Percentiles rank a stretch among this genome's conserved stretches.
Evolutionary conservation across 1,140 invertebrate genomes (phyloP).

Genomic region (Trialeurodes vaporariorum): DNA sequence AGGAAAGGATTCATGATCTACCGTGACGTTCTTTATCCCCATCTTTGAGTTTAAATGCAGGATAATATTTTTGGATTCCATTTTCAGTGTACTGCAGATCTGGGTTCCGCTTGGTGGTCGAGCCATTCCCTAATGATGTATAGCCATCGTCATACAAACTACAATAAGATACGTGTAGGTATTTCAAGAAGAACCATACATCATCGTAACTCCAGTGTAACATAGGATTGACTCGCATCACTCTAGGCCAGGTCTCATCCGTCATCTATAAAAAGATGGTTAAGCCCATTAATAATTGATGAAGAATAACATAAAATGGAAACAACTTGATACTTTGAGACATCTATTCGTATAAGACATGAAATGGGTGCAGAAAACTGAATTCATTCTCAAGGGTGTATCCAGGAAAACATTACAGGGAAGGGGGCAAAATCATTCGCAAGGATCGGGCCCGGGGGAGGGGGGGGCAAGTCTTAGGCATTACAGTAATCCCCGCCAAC

Average conservation of each 20-base stretch:
- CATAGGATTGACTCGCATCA: slow-evolving; percentile 78
- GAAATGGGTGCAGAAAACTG: too few relatives aligned
- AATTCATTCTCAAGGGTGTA: too few relatives aligned
- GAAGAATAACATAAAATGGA: too few relatives aligned
- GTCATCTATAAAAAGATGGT: slow-evolving; percentile 49
- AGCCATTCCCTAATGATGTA: slow-evolving; percentile 4
- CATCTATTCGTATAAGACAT: too few relatives aligned
- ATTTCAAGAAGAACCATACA: slow-evolving; percentile 76
- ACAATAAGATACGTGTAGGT: slow-evolving; percentile 73
- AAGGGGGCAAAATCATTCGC: too few relatives aligned
- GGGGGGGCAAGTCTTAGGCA: too few relatives aligned
- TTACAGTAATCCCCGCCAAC: too few relatives aligned
- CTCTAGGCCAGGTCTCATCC: slow-evolving; percentile 73
- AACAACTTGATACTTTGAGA: too few relatives aligned
- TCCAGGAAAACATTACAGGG: too few relatives aligned
- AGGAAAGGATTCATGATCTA: slow-evolving; percentile 34
- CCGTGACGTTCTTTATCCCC: slow-evolving; percentile 58
- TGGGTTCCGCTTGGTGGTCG: background rate
- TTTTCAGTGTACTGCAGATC: slow-evolving; percentile 19
- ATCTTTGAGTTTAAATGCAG: slow-evolving; percentile 63
- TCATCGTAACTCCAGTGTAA: slow-evolving; percentile 81
- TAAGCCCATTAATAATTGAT: too few relatives aligned
- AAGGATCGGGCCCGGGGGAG: too few relatives aligned
- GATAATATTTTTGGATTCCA: slow-evolving; percentile 44
- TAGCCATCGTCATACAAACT: slow-evolving; percentile 73